Evolutionary conservation across 2,113 vertebrate species (phyloP).

Genomic region (Ageneiosus marmoratus): DNA sequence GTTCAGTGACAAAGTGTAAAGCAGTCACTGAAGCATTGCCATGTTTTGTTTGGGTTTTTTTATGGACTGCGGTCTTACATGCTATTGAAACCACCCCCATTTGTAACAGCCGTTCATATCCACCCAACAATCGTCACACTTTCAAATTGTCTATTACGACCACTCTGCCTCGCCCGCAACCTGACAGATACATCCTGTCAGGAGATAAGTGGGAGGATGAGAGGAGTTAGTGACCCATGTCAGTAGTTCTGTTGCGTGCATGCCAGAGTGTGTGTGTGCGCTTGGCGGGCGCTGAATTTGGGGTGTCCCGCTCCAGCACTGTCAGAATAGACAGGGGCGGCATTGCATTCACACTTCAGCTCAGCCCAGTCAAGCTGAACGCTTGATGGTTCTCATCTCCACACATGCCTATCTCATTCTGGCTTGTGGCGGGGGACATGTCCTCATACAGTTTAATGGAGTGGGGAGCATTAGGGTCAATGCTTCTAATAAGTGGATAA

Average conservation of each 20-base stretch:
- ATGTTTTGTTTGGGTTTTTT: constrained; percentile 9
- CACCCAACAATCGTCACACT: constrained; percentile 45
- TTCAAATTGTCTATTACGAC: constrained; percentile 54
- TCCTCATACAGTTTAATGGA: constrained; percentile 66
- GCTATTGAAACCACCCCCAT: constrained; percentile 2
- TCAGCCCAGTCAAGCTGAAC: constrained; percentile 76
- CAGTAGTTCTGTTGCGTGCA: constrained; percentile 56
- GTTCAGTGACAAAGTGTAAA: background rate
- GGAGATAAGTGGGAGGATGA: constrained; percentile 55
- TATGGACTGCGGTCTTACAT: background rate
- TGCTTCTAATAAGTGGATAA: constrained; percentile 67
- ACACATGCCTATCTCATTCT: constrained; percentile 55
- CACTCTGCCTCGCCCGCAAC: constrained; percentile 27
- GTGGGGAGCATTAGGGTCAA: constrained; percentile 69
- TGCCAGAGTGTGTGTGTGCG: constrained; percentile 50
- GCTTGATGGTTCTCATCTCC: constrained; percentile 60
- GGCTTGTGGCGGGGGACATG: constrained; percentile 49
- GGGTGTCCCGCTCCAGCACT: constrained; percentile 56
- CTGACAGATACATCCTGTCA: constrained; percentile 57
- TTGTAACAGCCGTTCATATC: constrained; percentile 33
- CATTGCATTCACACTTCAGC: constrained; percentile 71
- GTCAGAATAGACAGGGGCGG: constrained; percentile 71
- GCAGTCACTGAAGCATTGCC: background rate
- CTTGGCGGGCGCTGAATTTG: constrained; percentile 53
- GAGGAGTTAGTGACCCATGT: constrained; percentile 50